Percentiles rank a stretch among this genome's conserved stretches.
These are phyloP conservation scores for Meteorus sp. DNA, from an alignment of 1,140 invertebrate species.

Conservation along the genomic window DNA sequence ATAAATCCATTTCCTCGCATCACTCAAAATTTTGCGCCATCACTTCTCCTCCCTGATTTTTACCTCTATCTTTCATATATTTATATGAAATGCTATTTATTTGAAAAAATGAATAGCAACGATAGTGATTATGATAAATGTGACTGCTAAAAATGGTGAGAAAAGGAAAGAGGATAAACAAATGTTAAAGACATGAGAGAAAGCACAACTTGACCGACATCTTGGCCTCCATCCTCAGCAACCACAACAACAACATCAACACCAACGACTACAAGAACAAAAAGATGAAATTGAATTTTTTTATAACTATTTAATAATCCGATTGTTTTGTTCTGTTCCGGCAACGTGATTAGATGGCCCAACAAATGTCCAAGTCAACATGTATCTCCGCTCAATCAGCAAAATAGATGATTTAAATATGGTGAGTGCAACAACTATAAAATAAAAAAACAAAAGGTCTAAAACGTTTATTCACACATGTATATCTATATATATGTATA, in stretches of 20 bases:
- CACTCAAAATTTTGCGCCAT: no score
- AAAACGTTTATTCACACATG: constrained; percentile 50
- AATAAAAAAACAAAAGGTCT: constrained; percentile 48
- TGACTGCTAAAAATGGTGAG: no score
- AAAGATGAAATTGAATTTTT: constrained; percentile 17
- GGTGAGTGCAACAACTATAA: constrained; percentile 73
- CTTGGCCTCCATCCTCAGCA: no score
- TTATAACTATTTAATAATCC: constrained; percentile 37
- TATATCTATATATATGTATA: constrained; percentile 42
- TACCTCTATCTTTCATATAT: no score
- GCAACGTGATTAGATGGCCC: constrained; percentile 66
- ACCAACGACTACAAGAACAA: background rate
- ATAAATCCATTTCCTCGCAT: no score
- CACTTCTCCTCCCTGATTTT: no score
- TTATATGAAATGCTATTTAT: no score
- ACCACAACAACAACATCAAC: background rate
- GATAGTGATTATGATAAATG: no score
- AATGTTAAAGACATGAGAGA: no score
- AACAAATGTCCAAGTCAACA: constrained; percentile 85
- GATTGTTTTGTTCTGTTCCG: constrained; percentile 57
- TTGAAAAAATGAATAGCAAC: no score
- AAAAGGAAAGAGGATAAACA: no score
- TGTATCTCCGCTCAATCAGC: constrained; percentile 94
- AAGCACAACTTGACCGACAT: no score
- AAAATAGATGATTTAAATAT: constrained; percentile 99